Evolutionary conservation across 1,140 invertebrate genomes (phyloP).

Genomic region (Nylanderia fulva): DNA sequence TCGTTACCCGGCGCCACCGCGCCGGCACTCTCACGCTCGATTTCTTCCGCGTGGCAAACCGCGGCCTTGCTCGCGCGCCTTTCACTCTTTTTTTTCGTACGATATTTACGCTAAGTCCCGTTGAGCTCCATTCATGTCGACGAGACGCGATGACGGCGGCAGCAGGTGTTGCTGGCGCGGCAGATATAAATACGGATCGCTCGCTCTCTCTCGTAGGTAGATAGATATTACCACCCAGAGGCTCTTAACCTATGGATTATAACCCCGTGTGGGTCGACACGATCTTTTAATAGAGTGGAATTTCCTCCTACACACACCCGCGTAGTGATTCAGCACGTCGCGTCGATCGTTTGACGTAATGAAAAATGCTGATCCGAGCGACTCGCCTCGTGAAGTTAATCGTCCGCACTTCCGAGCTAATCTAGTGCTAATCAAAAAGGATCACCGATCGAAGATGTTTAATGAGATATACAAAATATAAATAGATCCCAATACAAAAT

Average conservation of each 20-base stretch:
- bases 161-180: conserved; percentile 60
- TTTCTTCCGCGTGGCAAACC: conserved; percentile 45
- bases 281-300: conserved; percentile 60
- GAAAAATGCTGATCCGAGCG: conserved; percentile 50
- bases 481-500: not conserved
- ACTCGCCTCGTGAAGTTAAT: conserved; percentile 2
- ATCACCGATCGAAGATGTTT: not conserved
- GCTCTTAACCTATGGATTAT: conserved; percentile 59
- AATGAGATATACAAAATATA: not conserved
- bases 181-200: conserved; percentile 38
- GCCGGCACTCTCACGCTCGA: conserved; percentile 11
- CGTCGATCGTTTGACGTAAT: conserved; percentile 23
- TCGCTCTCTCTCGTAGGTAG: conserved; percentile 2
- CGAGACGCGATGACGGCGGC: not conserved
- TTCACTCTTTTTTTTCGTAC: conserved; percentile 61
- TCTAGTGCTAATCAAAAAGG: not conserved
- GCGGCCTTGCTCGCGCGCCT: conserved; percentile 53
- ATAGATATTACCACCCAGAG: conserved; percentile 12
- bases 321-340: conserved; percentile 50
- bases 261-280: conserved; percentile 42
- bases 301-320: conserved; percentile 40
- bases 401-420: not conserved
- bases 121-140: conserved; percentile 65
- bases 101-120: conserved; percentile 68
- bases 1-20: not conserved